A percentile compares a stretch with the other conserved stretches of the same genome.
phyloP scores from a whole-genome alignment of 1,140 invertebrate genomes.

The Pogonomyrmex barbatus region DNA sequence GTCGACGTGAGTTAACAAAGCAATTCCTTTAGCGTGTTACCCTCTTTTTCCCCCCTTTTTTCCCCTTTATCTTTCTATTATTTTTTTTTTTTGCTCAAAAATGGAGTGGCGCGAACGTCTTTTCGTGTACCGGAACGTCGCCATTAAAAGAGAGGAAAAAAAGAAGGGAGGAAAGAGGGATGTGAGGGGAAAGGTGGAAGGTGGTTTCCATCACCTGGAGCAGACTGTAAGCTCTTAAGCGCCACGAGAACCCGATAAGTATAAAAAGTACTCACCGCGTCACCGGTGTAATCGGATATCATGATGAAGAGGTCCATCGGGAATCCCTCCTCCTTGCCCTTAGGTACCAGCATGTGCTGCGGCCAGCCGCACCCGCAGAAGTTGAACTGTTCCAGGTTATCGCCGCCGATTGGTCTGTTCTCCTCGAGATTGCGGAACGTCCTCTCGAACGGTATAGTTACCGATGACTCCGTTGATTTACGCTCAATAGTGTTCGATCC shows the following conservation, averaged over 20 bases:
- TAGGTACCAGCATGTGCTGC: constrained; percentile 93
- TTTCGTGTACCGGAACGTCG: constrained; percentile 15
- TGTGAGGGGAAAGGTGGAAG: neutral
- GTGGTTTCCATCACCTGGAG: constrained; percentile 55
- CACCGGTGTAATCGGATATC: constrained; percentile 91
- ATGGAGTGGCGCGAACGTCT: neutral
- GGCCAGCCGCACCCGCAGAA: constrained; percentile 96
- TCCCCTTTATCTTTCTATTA: too few species aligned
- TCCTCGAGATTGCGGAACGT: constrained; percentile 89
- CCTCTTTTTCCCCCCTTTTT: neutral
- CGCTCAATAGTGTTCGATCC: constrained; percentile 89
- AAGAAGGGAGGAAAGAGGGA: too few species aligned
- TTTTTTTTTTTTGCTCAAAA: neutral
- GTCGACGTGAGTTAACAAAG: constrained; percentile 11
- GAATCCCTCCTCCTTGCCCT: constrained; percentile 90
- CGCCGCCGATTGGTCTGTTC: constrained; percentile 86
- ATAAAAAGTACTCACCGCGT: constrained; percentile 86
- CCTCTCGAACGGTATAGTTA: constrained; percentile 91
- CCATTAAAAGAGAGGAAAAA: constrained; percentile 34
- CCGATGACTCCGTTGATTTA: constrained; percentile 89
- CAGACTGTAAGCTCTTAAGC: constrained; percentile 60
- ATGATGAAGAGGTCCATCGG: constrained; percentile 92
- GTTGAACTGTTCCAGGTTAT: constrained; percentile 88
- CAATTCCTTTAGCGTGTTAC: constrained; percentile 30
- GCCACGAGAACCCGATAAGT: constrained; percentile 47